These are phyloP conservation scores for Sialia sialis DNA, from an alignment of 2,113 vertebrate genomes.

Conservation along the genomic window DNA sequence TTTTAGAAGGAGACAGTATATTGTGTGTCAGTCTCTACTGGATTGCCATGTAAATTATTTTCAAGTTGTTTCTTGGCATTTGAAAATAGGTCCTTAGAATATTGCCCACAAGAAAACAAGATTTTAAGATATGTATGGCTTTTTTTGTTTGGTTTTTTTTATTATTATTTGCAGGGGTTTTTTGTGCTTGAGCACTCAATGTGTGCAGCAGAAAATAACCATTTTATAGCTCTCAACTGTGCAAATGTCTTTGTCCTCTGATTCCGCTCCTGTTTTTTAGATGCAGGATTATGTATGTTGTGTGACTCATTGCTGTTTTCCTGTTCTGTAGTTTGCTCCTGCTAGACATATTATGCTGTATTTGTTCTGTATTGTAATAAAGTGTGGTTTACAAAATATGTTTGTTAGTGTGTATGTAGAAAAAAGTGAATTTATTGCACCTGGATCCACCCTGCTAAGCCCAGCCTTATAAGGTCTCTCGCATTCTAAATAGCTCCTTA, in stretches of 20 bases:
- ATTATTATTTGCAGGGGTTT: neutral
- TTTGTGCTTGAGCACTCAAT: neutral
- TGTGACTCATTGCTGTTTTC: constrained; percentile 38
- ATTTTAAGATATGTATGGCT: neutral
- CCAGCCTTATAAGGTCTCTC: neutral
- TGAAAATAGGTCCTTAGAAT: neutral
- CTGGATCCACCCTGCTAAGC: neutral
- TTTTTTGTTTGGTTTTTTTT: neutral
- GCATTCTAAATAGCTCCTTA: neutral
- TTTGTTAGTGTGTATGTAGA: neutral
- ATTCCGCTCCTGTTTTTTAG: constrained; percentile 9
- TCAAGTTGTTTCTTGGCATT: neutral
- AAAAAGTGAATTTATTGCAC: neutral
- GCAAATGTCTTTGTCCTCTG: neutral
- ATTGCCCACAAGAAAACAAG: neutral
- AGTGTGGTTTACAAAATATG: neutral
- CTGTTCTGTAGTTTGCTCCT: constrained; percentile 15
- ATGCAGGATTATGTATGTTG: constrained; percentile 31
- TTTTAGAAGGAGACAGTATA: neutral
- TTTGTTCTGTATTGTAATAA: constrained; percentile 25
- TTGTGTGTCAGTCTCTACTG: neutral
- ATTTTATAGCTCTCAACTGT: neutral
- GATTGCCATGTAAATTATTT: neutral
- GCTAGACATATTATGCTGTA: neutral
- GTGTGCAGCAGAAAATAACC: neutral